Conservation (phyloP, 2,888 invertebrate genomes). For the Caenorhabditis wallacei region DNA sequence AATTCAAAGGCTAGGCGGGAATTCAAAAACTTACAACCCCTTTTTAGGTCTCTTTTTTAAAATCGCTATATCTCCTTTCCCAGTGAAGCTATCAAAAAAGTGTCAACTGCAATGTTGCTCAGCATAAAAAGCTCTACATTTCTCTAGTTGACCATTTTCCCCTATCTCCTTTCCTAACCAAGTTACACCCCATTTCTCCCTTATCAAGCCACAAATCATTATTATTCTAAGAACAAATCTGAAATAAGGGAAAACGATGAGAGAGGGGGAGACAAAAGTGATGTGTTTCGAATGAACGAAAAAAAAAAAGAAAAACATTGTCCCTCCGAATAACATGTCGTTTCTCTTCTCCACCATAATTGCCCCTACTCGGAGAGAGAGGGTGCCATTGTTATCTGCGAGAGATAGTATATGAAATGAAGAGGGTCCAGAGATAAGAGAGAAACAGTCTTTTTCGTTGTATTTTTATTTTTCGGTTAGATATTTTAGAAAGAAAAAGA, state of each 20-base stretch:
- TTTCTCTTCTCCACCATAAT: conserved; percentile 38
- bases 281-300: no score
- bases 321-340: conserved; percentile 57
- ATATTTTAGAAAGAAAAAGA: no score
- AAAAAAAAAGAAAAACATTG: conserved; percentile 40
- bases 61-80: no score
- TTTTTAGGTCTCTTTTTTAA: no score
- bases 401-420: conserved; percentile 32
- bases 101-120: no score
- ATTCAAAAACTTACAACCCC: no score
- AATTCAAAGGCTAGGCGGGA: no score
- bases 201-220: neutral
- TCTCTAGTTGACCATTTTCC: neutral
- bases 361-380: conserved; percentile 47
- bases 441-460: neutral
- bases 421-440: neutral
- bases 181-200: neutral
- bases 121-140: neutral
- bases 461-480: no score
- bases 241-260: neutral
- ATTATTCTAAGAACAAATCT: no score
- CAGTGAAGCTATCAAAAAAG: no score
- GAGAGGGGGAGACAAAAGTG: neutral
- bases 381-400: conserved; percentile 58
- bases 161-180: neutral